Conservation (phyloP, 92 coral and sea anemone species). For the Actinostola sp. region DNA sequence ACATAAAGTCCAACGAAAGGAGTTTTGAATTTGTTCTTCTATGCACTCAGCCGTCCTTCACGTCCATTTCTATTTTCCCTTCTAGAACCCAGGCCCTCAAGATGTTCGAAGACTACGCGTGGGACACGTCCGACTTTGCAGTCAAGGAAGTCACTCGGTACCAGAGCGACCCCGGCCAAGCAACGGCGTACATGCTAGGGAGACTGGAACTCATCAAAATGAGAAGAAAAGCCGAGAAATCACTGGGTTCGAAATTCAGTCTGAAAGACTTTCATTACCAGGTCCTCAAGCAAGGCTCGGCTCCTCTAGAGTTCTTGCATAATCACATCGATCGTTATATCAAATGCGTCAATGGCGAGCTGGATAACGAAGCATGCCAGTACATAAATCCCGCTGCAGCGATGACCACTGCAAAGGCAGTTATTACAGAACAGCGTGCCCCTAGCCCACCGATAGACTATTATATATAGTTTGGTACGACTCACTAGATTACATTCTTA, state of each 20-base stretch:
- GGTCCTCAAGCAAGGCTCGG: slow-evolving; percentile 90
- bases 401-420: too few species aligned
- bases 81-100: slow-evolving; percentile 75
- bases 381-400: slow-evolving; percentile 3
- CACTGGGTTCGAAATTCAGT: slow-evolving; percentile 65
- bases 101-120: slow-evolving; percentile 66
- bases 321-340: slow-evolving; percentile 85
- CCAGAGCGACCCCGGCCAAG: slow-evolving; percentile 97
- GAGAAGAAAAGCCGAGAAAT: slow-evolving; percentile 75
- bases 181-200: slow-evolving; percentile 98
- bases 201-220: slow-evolving; percentile 82
- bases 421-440: not conserved
- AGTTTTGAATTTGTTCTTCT: not conserved
- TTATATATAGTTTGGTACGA: not conserved
- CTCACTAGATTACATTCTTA: too few species aligned
- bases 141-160: slow-evolving; percentile 94
- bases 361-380: slow-evolving; percentile 38
- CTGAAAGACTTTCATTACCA: slow-evolving; percentile 94
- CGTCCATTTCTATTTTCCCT: slow-evolving; percentile 1
- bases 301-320: slow-evolving; percentile 75
- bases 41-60: not conserved
- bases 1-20: slow-evolving; percentile 38
- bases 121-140: slow-evolving; percentile 95
- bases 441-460: not conserved
- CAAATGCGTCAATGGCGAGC: slow-evolving; percentile 52